Percentiles rank a stretch among this genome's conserved stretches.
These are phyloP conservation scores for Xestia ashworthii DNA, from an alignment of 2,888 invertebrate genomes.

Conservation along the genomic window DNA sequence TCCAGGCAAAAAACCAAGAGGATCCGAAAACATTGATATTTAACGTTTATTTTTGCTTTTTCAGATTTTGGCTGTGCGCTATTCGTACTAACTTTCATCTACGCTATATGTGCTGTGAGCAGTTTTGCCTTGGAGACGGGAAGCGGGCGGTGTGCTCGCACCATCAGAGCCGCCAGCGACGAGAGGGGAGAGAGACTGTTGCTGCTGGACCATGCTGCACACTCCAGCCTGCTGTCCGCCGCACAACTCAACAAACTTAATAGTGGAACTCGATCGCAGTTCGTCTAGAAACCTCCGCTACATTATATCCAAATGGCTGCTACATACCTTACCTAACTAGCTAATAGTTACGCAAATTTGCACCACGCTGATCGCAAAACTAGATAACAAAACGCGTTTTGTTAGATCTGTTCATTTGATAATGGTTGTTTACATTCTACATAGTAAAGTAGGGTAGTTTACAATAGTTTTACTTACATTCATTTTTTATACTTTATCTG, in stretches of 20 bases:
- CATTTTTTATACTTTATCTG: slow-evolving; percentile 23
- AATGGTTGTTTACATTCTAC: slow-evolving; percentile 41
- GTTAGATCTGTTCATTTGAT: slow-evolving; percentile 30
- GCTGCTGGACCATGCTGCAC: slow-evolving; percentile 85
- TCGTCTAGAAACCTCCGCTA: slow-evolving; percentile 76
- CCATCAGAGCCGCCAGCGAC: slow-evolving; percentile 72
- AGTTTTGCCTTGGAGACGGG: slow-evolving; percentile 85
- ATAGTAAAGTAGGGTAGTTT: slow-evolving; percentile 31
- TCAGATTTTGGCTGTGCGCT: slow-evolving; percentile 84
- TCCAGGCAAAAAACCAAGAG: not conserved
- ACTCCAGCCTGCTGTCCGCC: slow-evolving; percentile 86
- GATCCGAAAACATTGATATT: not conserved
- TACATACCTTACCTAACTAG: slow-evolving; percentile 42
- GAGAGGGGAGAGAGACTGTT: slow-evolving; percentile 85
- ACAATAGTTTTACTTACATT: slow-evolving; percentile 31
- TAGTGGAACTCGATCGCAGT: slow-evolving; percentile 83
- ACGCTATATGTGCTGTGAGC: slow-evolving; percentile 87
- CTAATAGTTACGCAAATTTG: slow-evolving; percentile 39
- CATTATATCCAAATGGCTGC: slow-evolving; percentile 49
- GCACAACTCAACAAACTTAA: slow-evolving; percentile 86
- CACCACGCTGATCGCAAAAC: slow-evolving; percentile 50
- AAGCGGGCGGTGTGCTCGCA: slow-evolving; percentile 75
- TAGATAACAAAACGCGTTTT: slow-evolving; percentile 43
- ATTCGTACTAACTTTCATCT: slow-evolving; percentile 84
- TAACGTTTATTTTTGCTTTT: slow-evolving; percentile 54